Base-by-base conservation (phyloP, 2,888 invertebrate species). In the Loripinus fragilis region DNA sequence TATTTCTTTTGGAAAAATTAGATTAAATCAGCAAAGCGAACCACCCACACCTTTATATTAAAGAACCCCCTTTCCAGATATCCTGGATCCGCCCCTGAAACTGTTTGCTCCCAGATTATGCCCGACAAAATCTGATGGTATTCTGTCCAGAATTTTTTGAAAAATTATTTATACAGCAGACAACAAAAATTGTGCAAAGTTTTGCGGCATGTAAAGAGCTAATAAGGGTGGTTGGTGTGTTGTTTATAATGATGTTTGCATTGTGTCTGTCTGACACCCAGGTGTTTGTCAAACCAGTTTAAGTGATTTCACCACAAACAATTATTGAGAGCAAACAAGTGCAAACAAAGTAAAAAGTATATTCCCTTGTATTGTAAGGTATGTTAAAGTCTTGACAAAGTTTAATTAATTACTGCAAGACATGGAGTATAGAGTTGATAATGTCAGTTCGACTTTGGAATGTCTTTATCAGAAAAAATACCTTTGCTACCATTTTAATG, bases 211-310 rank as follows among this genome's bases (percentile, higher is more conserved):
- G 38, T 12, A 38, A 38, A 38, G 38, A 5, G 12, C 12, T 38
- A 38, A 38, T 38, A 38, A 38, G 38, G 38, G 15, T 52, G 7
- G 10, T 25, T 25, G 25, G 52, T 12, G 52, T 8, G 10, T 52
- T 52, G 23, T 52, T 52, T 23, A 25, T 60, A 60, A 60, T 12
- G 12, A 60, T 60, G 60, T 60, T 60, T 60, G 60, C 33, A 8
- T 5, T 10, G 28, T 60, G 60, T 60, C 60, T 60, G 60, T 8
- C 60, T 60, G 23, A 20, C 60, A 60, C 60, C 60, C 33, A 60
- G 15, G 33, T 60, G 60, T 60, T 60, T 60, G 30, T 2, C 60
- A 60, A 60, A 60, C 52, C 23, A 52, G 25, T 52, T 25, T 52
- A 1, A 33, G 5, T 2, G 25, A 25, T 52, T 52, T 10, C 12